Percentiles rank a stretch among this genome's conserved stretches.
These are phyloP conservation scores for Lytechinus variegatus DNA, from an alignment of 35 echinoderm and acorn worm species.

Conservation along the genomic window DNA sequence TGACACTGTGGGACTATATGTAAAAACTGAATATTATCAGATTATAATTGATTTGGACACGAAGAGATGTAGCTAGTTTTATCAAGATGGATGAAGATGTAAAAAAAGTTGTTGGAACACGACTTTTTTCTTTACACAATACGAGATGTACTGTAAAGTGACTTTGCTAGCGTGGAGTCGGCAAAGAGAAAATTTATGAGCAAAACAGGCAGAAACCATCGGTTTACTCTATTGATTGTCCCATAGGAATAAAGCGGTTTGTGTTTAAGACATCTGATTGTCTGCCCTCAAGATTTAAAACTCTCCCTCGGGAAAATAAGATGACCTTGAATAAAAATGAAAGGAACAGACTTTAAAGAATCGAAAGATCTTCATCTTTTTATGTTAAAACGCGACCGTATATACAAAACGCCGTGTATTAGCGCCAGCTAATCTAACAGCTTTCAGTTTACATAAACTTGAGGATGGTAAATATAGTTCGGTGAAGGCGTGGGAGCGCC, in stretches of 20 bases:
- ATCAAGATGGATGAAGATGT: background rate
- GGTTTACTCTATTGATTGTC: background rate
- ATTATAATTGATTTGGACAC: background rate
- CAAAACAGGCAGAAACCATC: background rate
- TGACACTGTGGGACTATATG: too few relatives aligned
- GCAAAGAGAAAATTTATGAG: background rate
- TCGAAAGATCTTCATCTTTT: background rate
- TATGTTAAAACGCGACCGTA: background rate
- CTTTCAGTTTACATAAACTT: background rate
- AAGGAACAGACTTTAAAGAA: background rate
- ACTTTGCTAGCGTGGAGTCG: background rate
- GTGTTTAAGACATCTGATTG: background rate
- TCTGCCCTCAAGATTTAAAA: conserved; percentile 1
- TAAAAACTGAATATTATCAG: too few relatives aligned
- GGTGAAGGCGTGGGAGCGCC: background rate
- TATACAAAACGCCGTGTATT: background rate
- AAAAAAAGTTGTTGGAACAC: background rate
- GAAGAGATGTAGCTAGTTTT: background rate
- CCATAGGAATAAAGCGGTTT: background rate
- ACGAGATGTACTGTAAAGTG: background rate
- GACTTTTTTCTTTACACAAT: background rate
- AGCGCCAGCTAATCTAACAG: background rate
- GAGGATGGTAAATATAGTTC: background rate
- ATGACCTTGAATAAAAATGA: background rate
- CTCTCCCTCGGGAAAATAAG: background rate